Evolutionary conservation across 2,113 vertebrate genomes (phyloP), one percentile per base, ranked within the genome.

Genomic region (Pardalotus punctatus): DNA sequence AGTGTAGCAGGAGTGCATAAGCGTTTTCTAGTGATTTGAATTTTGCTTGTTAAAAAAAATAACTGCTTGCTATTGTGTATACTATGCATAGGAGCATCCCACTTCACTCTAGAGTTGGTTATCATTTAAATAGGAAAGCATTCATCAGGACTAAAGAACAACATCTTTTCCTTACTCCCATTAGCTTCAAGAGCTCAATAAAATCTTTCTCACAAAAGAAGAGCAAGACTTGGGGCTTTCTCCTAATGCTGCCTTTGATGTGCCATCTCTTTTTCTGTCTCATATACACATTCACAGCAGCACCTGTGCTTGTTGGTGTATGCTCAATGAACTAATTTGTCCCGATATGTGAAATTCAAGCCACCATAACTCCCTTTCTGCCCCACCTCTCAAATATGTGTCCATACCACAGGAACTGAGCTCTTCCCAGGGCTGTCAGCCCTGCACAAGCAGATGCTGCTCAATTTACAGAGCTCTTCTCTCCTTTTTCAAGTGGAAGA

Each of bases 41-140:
- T 70, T 87, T 61, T 28, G 10, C 23, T 65, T 81, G 20, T 58
- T 35, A 24, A 20, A 77, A 85, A 76, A 77, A 40, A 6, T 60
- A 66, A 25, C 17, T 76, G n/a, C 48, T 65, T 88, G 47, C 27
- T 81, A 12, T 53, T 83, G 60, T 88, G 88, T 92, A 86, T 86
- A 70, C 27, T 84, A 40, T 70, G 53, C 50, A 79, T 29, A 74
- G 93, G 57, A 96, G 92, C 87, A 88, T 90, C 89, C 60, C 58
- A 73, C 77, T 96, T 97, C 88, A 76, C 54, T 96, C 88, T 94
- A 58, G 85, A 76, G 25, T 6, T 91, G 36, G 43, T 60, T 89
- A 50, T 57, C 72, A 93, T 95, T 94, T 97, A 97, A 97, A 93
- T 94, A 93, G 83, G 95, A 95, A 79, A 67, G 56, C 47, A 73